These are phyloP conservation scores for Nycteola revayana DNA, from an alignment of 2,888 invertebrate species.

Conservation along the genomic window DNA sequence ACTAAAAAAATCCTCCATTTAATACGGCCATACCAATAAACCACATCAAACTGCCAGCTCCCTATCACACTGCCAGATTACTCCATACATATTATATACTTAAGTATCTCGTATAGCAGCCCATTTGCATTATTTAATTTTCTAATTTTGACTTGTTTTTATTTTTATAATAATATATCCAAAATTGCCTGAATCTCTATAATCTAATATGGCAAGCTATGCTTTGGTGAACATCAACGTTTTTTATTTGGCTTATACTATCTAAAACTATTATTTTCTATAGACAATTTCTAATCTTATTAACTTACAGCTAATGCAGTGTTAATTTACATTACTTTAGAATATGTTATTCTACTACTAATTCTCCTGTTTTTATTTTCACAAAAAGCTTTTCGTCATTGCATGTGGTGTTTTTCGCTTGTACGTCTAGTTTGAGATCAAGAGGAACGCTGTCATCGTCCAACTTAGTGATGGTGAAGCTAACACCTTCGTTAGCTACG, in stretches of 20 bases:
- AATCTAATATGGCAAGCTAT: conserved; percentile 79
- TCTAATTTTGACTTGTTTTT: conserved; percentile 21
- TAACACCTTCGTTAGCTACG: conserved; percentile 82
- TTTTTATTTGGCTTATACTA: conserved; percentile 51
- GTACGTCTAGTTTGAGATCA: conserved; percentile 67
- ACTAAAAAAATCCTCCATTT: too few species aligned
- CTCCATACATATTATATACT: too few species aligned
- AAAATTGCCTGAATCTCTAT: conserved; percentile 52
- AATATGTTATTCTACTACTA: conserved; percentile 46
- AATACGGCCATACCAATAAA: too few species aligned
- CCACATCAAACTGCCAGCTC: too few species aligned
- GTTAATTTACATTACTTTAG: conserved; percentile 12
- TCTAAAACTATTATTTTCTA: conserved; percentile 34
- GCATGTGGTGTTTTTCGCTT: conserved; percentile 42
- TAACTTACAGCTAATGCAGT: conserved; percentile 11
- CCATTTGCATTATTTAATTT: conserved; percentile 6
- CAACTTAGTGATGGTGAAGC: conserved; percentile 76
- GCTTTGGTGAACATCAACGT: conserved; percentile 74
- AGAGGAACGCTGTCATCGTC: conserved; percentile 58
- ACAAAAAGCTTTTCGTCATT: conserved; percentile 67
- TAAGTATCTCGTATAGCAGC: conserved; percentile 19
- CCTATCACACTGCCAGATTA: too few species aligned
- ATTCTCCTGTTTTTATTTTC: conserved; percentile 69
- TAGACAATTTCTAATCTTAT: conserved; percentile 23
- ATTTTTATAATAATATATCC: conserved; percentile 21